Conservation (phyloP, 2,888 invertebrate genomes). For the Nephrotoma flavescens region DNA sequence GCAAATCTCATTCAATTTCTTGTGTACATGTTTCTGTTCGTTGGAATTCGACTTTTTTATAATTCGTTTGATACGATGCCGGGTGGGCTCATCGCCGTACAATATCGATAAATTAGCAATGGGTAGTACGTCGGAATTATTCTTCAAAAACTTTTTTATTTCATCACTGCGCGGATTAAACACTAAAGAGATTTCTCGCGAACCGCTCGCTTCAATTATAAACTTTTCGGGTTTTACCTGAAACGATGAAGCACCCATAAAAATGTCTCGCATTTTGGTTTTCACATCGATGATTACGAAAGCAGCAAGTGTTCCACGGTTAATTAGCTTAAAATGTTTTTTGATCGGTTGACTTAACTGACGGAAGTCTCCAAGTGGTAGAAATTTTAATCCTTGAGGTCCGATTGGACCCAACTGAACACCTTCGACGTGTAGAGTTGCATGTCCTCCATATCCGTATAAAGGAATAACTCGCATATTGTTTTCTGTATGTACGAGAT, state of each 20-base stretch:
- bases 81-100: slow-evolving; percentile 37
- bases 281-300: slow-evolving; percentile 28
- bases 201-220: slow-evolving; percentile 30
- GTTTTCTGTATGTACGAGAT: slow-evolving; percentile 25
- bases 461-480: slow-evolving; percentile 21
- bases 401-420: slow-evolving; percentile 37
- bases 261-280: slow-evolving; percentile 4
- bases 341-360: slow-evolving; percentile 30
- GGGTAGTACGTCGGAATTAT: slow-evolving; percentile 27
- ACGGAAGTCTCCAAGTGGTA: slow-evolving; percentile 40
- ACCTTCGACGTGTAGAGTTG: slow-evolving; percentile 35
- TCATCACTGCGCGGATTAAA: slow-evolving; percentile 36
- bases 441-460: slow-evolving; percentile 44
- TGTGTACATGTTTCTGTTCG: slow-evolving; percentile 20
- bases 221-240: slow-evolving; percentile 32
- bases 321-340: slow-evolving; percentile 36
- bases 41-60: slow-evolving; percentile 20
- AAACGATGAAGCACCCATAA: not conserved
- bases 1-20: slow-evolving; percentile 21
- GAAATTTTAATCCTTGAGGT: slow-evolving; percentile 39
- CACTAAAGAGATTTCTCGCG: slow-evolving; percentile 27
- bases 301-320: slow-evolving; percentile 39
- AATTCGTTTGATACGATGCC: slow-evolving; percentile 27
- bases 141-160: slow-evolving; percentile 26
- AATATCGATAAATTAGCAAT: slow-evolving; percentile 34